Evolutionary conservation across 2,113 vertebrate genomes (phyloP).

Genomic region (Dolichallabes microphthalmus): DNA sequence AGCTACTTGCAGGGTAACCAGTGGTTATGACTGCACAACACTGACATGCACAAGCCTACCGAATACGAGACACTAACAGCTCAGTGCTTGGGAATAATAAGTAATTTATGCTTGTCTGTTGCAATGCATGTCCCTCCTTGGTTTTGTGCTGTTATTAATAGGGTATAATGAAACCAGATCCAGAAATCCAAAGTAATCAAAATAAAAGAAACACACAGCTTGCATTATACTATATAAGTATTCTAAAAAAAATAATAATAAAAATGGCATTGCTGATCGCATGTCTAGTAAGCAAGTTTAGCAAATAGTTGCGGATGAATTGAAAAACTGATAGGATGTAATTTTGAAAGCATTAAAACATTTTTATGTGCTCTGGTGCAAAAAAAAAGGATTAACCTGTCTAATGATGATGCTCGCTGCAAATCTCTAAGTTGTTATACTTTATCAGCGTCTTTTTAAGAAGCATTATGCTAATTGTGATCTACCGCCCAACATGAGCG

Average conservation of each 20-base stretch:
- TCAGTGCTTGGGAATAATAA: not conserved
- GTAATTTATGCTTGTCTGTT: not conserved
- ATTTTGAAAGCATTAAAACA: not conserved
- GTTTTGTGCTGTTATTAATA: not conserved
- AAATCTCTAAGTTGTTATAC: not conserved
- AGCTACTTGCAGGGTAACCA: not conserved
- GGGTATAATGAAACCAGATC: not conserved
- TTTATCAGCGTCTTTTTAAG: slow-evolving; percentile 1
- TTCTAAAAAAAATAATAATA: not conserved
- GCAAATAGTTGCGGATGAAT: not conserved
- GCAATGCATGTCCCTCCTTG: not conserved
- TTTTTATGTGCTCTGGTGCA: not conserved
- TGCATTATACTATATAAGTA: not conserved
- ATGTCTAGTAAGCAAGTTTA: not conserved
- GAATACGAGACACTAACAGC: not conserved
- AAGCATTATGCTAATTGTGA: not conserved
- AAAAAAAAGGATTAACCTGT: not conserved
- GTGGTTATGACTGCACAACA: not conserved
- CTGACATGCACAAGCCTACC: not conserved
- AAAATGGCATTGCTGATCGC: not conserved
- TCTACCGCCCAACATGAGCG: not conserved
- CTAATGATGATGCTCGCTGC: not conserved
- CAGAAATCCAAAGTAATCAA: not conserved
- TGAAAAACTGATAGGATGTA: not conserved
- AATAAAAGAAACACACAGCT: not conserved